Base-by-base conservation (phyloP, 2,797 vertebrate species). In the Neostethus bicornis region DNA sequence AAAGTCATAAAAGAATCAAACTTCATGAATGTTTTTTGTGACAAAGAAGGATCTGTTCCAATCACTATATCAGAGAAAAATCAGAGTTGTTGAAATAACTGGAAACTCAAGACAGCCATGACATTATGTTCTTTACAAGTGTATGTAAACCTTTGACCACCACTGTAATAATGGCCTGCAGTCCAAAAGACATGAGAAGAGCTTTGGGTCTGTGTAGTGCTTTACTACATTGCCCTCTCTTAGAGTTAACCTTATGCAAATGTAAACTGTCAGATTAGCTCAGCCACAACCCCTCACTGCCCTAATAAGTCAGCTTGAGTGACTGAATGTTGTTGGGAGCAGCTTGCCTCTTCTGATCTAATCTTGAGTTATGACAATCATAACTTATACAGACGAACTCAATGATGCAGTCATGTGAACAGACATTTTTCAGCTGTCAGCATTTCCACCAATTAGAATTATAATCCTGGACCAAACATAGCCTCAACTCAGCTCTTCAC, bases 291-390 rank as follows among this genome's bases (percentile, higher is more conserved):
- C 44, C 61, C 51, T 85, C 79, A 74, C 70, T 74, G 68, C 54
- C 64, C 70, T 78, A 83, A 79, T 83, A 84, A 81, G 81, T 87
- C 77, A 80, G 52, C 83, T 84, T 64, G 67, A 79, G 79, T 77
- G 84, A 83, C 72, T 69, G 74, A 75, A 70, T 58, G 64, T 77
- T 79, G 77, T 79, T 81, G 56, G 59, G 54, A 62, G 64, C 79
- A 63, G 74, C 74, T 76, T 58, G 77, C 79, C 76, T 75, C 74
- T 37, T 81, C 76, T 73, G 73, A 77, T 78, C 71, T 84, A 65
- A 85, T 85, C 79, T 67, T 71, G 75, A 84, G 58, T 81, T 80
- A 86, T 81, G 84, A 71, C 80, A 80, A 75, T 80, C 76, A 81
- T 86, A 84, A 85, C 61, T 84, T 75, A 77, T 73, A 70, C 57